Base-by-base conservation (phyloP, 2,888 invertebrate genomes). In the Cheilosia vulpina region DNA sequence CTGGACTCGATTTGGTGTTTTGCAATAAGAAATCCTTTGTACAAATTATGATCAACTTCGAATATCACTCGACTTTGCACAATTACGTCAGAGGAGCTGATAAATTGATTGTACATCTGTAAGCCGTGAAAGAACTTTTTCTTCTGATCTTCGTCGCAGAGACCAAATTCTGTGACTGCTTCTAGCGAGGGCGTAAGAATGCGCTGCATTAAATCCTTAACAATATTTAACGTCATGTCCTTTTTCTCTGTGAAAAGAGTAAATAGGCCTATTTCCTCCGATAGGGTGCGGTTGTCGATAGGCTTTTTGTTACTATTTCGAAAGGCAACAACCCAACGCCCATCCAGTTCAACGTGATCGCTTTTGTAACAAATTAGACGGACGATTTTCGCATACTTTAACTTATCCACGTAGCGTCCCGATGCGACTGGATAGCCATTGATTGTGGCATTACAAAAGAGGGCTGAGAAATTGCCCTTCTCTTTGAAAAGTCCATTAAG, bases 291-390 rank as follows among this genome's bases (percentile, higher is more conserved):
- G 78, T 92, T 90, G 76, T 95, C 96, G 52, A 97, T 92, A 13
- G 92, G 91, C 87, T 94, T 93, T 15, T 93, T 91, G 79, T 94
- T 94, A 87, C 93, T 94, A 17, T 94, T 93, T 87, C 96, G 94
- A 90, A 96, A 95, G 88, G 95, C 94, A 43, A 95, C 94, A n/a
- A 96, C 93, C 90, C 95, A 95, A 88, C 92, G 93, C 4, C 95
- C 96, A 73, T 92, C 93, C 24, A 96, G 93, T 50, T 71, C 93
- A 91, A 87, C 94, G 93, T 24, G 93, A 92, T 24, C 92, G 91
- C 95, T 95, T 90, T 94, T 94, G 0, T 95, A 94, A 65, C 96
- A 92, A 79, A 95, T 94, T 1, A 94, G 92, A 66, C 95, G 93
- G 87, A 93, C 93, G 87, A 94, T 92, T 68, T 88, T 87, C 4